A percentile compares a stretch with the other conserved stretches of the same genome.
These are phyloP conservation scores for Blastobasis adustella DNA, from an alignment of 2,888 invertebrate genomes.

Conservation along the genomic window DNA sequence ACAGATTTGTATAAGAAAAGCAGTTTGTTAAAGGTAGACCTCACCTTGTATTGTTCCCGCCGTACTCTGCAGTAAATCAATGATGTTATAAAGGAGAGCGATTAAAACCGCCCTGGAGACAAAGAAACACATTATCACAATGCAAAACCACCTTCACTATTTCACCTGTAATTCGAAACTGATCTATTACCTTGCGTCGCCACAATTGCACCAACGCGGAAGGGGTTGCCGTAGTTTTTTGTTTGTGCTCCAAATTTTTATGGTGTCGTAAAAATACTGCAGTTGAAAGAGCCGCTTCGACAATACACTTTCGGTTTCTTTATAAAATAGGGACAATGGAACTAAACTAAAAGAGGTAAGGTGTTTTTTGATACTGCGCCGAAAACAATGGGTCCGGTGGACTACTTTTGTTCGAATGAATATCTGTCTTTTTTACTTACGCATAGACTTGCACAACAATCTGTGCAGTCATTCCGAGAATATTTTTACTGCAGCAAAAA, in stretches of 20 bases:
- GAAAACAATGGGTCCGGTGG: constrained; percentile 47
- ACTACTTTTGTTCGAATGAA: constrained; percentile 52
- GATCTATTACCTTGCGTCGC: constrained; percentile 37
- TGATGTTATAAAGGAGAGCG: constrained; percentile 62
- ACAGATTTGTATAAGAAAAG: too few relatives aligned
- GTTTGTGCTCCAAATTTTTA: constrained; percentile 69
- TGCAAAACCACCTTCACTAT: constrained; percentile 60
- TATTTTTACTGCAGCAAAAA: constrained; percentile 24
- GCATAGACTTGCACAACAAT: constrained; percentile 20
- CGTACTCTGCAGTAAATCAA: constrained; percentile 60
- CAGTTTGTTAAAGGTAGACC: constrained; percentile 14
- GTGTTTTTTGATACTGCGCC: constrained; percentile 60
- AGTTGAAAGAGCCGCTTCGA: constrained; percentile 45
- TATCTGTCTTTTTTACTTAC: constrained; percentile 28
- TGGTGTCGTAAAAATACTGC: constrained; percentile 41
- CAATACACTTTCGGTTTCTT: constrained; percentile 73
- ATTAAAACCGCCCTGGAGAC: constrained; percentile 51
- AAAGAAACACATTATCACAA: constrained; percentile 62
- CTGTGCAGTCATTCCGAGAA: constrained; percentile 42
- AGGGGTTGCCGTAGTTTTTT: constrained; percentile 53
- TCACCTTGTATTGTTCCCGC: constrained; percentile 36
- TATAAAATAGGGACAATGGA: constrained; percentile 54
- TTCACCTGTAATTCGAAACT: constrained; percentile 69
- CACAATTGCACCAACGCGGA: constrained; percentile 59
- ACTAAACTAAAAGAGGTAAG: constrained; percentile 38